Evolutionary conservation across 2,888 invertebrate genomes (phyloP).

Genomic region (Schizotus pectinicornis): DNA sequence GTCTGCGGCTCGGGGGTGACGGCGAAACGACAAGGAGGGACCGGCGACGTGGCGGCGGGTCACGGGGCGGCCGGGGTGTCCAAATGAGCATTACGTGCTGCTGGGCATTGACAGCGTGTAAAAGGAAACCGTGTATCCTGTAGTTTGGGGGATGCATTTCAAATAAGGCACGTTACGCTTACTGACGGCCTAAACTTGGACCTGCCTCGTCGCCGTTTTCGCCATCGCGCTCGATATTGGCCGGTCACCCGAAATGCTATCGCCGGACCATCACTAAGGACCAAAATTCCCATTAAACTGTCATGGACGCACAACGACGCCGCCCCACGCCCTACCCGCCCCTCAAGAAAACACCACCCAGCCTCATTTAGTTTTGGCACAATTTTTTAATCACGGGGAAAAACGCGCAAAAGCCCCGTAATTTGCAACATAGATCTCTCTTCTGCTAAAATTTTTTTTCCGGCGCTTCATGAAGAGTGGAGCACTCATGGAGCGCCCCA

Average conservation of each 20-base stretch:
- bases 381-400: too few relatives aligned
- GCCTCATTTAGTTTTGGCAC: too few relatives aligned
- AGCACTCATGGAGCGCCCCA: too few relatives aligned
- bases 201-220: slow-evolving; percentile 25
- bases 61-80: slow-evolving; percentile 39
- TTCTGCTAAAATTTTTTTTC: too few relatives aligned
- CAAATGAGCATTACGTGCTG: slow-evolving; percentile 52
- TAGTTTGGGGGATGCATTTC: slow-evolving; percentile 52
- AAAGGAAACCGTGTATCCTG: slow-evolving; percentile 53
- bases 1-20: not conserved
- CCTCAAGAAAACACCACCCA: too few relatives aligned
- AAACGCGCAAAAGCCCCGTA: not conserved
- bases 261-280: not conserved
- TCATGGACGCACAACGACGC: too few relatives aligned
- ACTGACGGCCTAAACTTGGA: slow-evolving; percentile 40
- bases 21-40: slow-evolving; percentile 10
- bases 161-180: slow-evolving; percentile 48
- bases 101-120: slow-evolving; percentile 51
- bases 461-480: too few relatives aligned
- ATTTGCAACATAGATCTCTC: too few relatives aligned
- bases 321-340: too few relatives aligned
- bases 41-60: slow-evolving; percentile 15
- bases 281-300: not conserved
- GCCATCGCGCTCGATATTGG: slow-evolving; percentile 21
- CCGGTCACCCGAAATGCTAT: slow-evolving; percentile 23